A percentile compares a stretch with the other conserved stretches of the same genome.
These are phyloP conservation scores for Neofelis nebulosa DNA, from an alignment of 2,113 vertebrate genomes.

Conservation along the genomic window DNA sequence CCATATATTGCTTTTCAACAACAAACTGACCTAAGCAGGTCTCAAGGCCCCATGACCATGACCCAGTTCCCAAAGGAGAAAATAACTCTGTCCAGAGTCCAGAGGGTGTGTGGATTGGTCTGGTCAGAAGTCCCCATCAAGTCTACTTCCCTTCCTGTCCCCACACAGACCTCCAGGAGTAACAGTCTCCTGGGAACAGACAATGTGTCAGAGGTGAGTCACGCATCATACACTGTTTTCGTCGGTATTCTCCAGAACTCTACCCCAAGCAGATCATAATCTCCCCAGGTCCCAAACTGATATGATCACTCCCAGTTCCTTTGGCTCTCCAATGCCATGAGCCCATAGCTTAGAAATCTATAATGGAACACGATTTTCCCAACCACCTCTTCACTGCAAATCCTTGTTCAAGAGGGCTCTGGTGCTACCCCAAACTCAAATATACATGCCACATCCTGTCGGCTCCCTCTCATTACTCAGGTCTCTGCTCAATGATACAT, in stretches of 20 bases:
- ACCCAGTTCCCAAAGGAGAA: constrained; percentile 5
- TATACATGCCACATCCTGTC: too few species aligned
- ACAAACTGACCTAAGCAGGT: not conserved
- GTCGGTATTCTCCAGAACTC: constrained; percentile 10
- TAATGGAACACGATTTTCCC: not conserved
- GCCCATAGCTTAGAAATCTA: not conserved
- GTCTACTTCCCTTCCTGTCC: not conserved
- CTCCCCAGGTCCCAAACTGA: not conserved
- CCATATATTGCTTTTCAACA: not conserved
- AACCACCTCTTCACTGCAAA: not conserved
- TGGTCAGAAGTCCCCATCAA: not conserved
- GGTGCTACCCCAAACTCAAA: not conserved
- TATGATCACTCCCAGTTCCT: not conserved
- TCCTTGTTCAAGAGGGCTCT: not conserved
- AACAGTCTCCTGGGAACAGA: not conserved
- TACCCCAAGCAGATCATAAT: not conserved
- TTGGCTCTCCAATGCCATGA: not conserved
- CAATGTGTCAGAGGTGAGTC: constrained; percentile 18
- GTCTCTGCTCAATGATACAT: not conserved
- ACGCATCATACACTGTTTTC: not conserved
- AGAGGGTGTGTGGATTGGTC: not conserved
- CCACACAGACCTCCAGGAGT: not conserved
- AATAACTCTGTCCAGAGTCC: not conserved
- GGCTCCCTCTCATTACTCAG: not conserved
- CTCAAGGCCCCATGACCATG: not conserved